A percentile compares a stretch with the other conserved stretches of the same genome.
These are phyloP conservation scores for Heteromurus nitidus DNA, from an alignment of 2,888 invertebrate species.

Conservation along the genomic window DNA sequence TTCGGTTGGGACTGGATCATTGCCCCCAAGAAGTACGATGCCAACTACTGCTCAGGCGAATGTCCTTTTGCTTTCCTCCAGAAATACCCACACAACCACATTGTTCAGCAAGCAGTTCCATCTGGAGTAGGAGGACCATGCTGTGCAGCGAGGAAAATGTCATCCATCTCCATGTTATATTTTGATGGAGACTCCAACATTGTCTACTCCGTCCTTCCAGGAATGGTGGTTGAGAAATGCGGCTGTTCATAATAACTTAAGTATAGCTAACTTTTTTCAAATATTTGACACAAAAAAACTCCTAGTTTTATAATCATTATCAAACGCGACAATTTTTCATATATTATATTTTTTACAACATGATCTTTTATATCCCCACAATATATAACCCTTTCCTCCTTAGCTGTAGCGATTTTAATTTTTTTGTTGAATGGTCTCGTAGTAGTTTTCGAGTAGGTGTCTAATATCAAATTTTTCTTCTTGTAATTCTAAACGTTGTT, in stretches of 20 bases:
- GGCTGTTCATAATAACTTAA: slow-evolving; percentile 85
- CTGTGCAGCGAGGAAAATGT: slow-evolving; percentile 90
- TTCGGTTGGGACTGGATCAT: slow-evolving; percentile 99
- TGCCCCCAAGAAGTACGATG: slow-evolving; percentile 94
- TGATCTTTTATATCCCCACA: slow-evolving; percentile 44
- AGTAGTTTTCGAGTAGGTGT: not conserved
- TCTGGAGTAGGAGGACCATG: slow-evolving; percentile 89
- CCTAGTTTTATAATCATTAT: slow-evolving; percentile 35
- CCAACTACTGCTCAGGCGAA: slow-evolving; percentile 96
- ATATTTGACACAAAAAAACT: slow-evolving; percentile 32
- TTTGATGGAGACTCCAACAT: slow-evolving; percentile 92
- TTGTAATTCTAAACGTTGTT: no score
- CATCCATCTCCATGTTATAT: slow-evolving; percentile 92
- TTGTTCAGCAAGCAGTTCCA: slow-evolving; percentile 87
- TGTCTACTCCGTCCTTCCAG: slow-evolving; percentile 90
- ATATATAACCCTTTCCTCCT: slow-evolving; percentile 9
- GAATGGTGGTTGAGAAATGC: slow-evolving; percentile 95
- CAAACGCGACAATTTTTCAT: slow-evolving; percentile 18
- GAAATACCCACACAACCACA: slow-evolving; percentile 90
- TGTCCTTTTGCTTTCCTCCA: slow-evolving; percentile 92
- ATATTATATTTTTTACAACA: slow-evolving; percentile 56
- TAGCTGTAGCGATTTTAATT: no score
- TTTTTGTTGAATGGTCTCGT: slow-evolving; percentile 41
- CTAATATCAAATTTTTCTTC: not conserved
- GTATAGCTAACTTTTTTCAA: slow-evolving; percentile 28